A percentile compares a stretch with the other conserved stretches of the same genome.
phyloP scores from a whole-genome alignment of 2,113 vertebrate species.

The Nothoprocta perdicaria region DNA sequence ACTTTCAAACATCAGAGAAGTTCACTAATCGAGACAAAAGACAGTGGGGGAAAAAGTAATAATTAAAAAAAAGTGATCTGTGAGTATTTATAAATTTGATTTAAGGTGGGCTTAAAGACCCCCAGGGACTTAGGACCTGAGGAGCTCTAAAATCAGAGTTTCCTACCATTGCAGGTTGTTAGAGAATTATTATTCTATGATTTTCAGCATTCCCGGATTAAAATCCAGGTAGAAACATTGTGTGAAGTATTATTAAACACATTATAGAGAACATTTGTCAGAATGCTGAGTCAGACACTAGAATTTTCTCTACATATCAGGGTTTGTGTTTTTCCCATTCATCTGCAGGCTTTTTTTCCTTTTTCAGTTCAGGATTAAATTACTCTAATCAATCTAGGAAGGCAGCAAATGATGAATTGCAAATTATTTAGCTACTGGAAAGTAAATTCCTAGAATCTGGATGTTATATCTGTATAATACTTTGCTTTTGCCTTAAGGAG shows the following conservation, averaged over 20 bases:
- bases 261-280: neutral
- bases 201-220: neutral
- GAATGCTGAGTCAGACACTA: slow-evolving; percentile 30
- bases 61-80: neutral
- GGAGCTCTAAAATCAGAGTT: neutral
- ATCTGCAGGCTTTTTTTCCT: rapidly evolving
- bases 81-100: neutral
- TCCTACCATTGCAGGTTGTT: rapidly evolving
- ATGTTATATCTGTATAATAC: rapidly evolving
- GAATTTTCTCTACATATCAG: slow-evolving; percentile 1
- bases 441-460: neutral
- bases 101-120: neutral
- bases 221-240: neutral
- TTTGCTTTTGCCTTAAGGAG: neutral
- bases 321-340: neutral
- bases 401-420: neutral
- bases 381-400: rapidly evolving
- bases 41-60: neutral
- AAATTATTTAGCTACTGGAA: neutral
- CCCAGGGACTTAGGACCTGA: neutral
- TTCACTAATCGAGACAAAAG: neutral
- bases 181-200: rapidly evolving
- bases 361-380: neutral
- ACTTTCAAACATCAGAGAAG: neutral
- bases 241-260: neutral